phyloP scores from a whole-genome alignment of 2,888 invertebrate genomes.

The Drosophila infuscata region DNA sequence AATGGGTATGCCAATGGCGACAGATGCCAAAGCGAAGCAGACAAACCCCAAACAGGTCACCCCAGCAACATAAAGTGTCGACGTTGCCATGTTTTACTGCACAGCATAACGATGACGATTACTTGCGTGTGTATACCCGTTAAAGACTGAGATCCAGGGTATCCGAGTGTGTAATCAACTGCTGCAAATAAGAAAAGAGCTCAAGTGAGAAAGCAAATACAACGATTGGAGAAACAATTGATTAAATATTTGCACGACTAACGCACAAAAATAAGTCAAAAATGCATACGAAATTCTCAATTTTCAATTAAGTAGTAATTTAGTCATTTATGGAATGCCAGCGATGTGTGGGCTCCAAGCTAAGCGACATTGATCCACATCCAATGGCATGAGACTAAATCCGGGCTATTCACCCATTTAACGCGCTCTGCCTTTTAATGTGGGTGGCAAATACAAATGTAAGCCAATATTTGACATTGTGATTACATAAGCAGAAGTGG shows the following conservation, averaged over 20 bases:
- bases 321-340: slow-evolving; percentile 27
- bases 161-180: slow-evolving; percentile 9
- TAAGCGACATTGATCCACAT: slow-evolving; percentile 27
- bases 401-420: slow-evolving; percentile 23
- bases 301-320: slow-evolving; percentile 23
- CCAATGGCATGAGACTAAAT: slow-evolving; percentile 23
- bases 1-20: slow-evolving; percentile 92
- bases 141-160: slow-evolving; percentile 63
- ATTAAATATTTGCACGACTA: slow-evolving; percentile 18
- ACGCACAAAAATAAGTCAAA: slow-evolving; percentile 14
- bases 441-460: slow-evolving; percentile 30
- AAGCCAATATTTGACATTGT: slow-evolving; percentile 67
- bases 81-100: slow-evolving; percentile 84
- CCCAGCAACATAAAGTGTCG: slow-evolving; percentile 85
- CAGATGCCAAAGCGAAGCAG: slow-evolving; percentile 92
- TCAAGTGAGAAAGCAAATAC: neutral
- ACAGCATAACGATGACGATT: slow-evolving; percentile 77
- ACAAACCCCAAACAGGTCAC: slow-evolving; percentile 88
- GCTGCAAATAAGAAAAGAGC: neutral
- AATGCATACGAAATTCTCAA: slow-evolving; percentile 29
- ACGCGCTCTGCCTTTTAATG: neutral
- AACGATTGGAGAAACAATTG: slow-evolving; percentile 29
- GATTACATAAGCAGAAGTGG: slow-evolving; percentile 48
- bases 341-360: slow-evolving; percentile 11
- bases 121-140: slow-evolving; percentile 37